Conservation (phyloP, 1,140 invertebrate species). For the Drosophila trapezifrons region DNA sequence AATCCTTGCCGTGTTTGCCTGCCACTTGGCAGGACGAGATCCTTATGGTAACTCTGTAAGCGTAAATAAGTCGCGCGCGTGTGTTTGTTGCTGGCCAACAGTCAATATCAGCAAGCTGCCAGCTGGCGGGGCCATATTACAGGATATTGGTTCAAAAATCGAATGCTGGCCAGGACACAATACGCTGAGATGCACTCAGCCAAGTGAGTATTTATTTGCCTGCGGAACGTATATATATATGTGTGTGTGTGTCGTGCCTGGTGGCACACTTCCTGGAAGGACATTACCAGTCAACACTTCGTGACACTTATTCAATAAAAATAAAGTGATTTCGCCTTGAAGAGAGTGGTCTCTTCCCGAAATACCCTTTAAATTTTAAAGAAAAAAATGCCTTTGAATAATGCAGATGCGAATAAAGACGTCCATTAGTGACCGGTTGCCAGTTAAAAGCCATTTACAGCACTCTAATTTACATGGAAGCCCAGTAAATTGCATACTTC, state of each 20-base stretch:
- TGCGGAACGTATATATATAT: not conserved
- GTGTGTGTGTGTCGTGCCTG: not conserved
- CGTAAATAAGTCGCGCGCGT: conserved; percentile 24
- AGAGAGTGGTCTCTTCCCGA: not conserved
- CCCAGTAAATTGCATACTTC: not conserved
- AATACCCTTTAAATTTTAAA: too few species aligned
- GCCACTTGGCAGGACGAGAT: conserved; percentile 49
- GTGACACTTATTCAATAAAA: conserved; percentile 9
- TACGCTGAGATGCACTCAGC: conserved; percentile 35
- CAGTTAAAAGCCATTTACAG: not conserved
- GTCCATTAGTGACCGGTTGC: not conserved
- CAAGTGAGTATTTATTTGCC: conserved; percentile 29
- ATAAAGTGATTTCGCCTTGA: not conserved
- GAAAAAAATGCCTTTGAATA: too few species aligned
- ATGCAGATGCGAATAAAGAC: not conserved
- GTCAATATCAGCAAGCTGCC: conserved; percentile 35
- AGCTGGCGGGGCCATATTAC: conserved; percentile 52
- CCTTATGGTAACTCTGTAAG: conserved; percentile 37
- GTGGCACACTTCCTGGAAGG: conserved; percentile 8
- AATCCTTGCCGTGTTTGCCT: conserved; percentile 75
- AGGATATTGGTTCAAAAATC: conserved; percentile 58
- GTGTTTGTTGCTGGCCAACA: conserved; percentile 38
- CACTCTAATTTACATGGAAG: conserved; percentile 3
- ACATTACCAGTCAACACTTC: not conserved
- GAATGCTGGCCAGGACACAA: conserved; percentile 39